A percentile compares a stretch with the other conserved stretches of the same genome.
phyloP scores from a whole-genome alignment of 2,888 invertebrate genomes.

The Athrips mouffetella region DNA sequence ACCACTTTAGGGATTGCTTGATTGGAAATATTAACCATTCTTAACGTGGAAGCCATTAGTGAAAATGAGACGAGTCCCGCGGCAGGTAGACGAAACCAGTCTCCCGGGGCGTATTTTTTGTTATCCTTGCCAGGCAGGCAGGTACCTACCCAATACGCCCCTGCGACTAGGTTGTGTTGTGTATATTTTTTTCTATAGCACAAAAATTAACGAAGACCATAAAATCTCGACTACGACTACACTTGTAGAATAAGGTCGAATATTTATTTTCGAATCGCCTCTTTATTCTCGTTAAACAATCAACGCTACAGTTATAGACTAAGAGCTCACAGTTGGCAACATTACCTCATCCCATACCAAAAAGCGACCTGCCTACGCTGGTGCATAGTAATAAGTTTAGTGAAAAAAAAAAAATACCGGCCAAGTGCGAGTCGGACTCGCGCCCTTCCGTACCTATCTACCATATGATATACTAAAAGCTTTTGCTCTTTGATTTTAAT shows the following conservation, averaged over 20 bases:
- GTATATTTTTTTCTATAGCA: slow-evolving; percentile 43
- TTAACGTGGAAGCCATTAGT: slow-evolving; percentile 59
- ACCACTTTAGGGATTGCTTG: slow-evolving; percentile 59
- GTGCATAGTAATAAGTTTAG: too few relatives aligned
- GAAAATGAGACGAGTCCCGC: slow-evolving; percentile 54
- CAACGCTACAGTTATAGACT: too few relatives aligned
- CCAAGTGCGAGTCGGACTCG: too few relatives aligned
- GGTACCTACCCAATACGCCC: slow-evolving; percentile 56
- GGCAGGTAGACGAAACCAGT: slow-evolving; percentile 68
- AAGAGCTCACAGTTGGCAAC: too few relatives aligned
- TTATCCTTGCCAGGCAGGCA: slow-evolving; percentile 60
- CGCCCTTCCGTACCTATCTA: too few relatives aligned
- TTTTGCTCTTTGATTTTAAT: too few relatives aligned
- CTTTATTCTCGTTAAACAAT: too few relatives aligned
- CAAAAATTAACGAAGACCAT: slow-evolving; percentile 32
- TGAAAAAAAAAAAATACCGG: too few relatives aligned
- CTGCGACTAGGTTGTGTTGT: slow-evolving; percentile 48
- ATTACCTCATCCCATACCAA: too few relatives aligned
- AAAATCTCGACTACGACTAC: slow-evolving; percentile 10
- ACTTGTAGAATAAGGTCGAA: slow-evolving; percentile 31
- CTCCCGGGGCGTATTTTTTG: slow-evolving; percentile 58
- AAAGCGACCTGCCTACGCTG: too few relatives aligned
- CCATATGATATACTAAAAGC: too few relatives aligned
- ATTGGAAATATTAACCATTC: slow-evolving; percentile 68
- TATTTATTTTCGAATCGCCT: slow-evolving; percentile 23